phyloP scores from a whole-genome alignment of 2,888 invertebrate genomes.

The Eupithecia exiguata region DNA sequence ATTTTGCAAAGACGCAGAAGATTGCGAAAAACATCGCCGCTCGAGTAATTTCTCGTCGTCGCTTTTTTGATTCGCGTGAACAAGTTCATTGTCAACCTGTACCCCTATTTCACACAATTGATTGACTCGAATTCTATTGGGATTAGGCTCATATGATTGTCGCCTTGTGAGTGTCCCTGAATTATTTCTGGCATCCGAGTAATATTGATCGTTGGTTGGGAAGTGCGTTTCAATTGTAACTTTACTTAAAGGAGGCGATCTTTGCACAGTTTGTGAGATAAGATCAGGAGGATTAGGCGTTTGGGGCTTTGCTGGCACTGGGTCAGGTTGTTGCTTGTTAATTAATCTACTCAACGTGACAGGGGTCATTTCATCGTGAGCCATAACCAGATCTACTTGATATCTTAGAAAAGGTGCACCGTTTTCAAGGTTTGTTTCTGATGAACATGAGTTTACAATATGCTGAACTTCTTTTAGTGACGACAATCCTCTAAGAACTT shows the following conservation, averaged over 20 bases:
- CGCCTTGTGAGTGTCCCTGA: constrained; percentile 54
- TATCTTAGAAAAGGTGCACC: constrained; percentile 73
- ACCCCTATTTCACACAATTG: constrained; percentile 68
- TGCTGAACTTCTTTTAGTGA: constrained; percentile 86
- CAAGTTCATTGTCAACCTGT: constrained; percentile 64
- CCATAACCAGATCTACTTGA: constrained; percentile 85
- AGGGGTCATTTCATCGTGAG: constrained; percentile 85
- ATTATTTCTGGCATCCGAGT: constrained; percentile 51
- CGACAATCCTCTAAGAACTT: constrained; percentile 89
- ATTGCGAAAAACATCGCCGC: constrained; percentile 67
- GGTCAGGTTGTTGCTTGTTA: constrained; percentile 67
- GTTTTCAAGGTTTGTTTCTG: constrained; percentile 72
- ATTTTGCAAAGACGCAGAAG: constrained; percentile 76
- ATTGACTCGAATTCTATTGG: constrained; percentile 53
- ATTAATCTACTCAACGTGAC: constrained; percentile 77
- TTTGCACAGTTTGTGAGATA: constrained; percentile 77
- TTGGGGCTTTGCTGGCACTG: constrained; percentile 52
- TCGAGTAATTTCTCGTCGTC: constrained; percentile 81
- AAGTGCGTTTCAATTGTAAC: constrained; percentile 79
- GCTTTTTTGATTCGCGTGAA: constrained; percentile 75
- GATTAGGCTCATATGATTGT: constrained; percentile 48
- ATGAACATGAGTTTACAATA: constrained; percentile 81
- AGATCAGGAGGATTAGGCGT: constrained; percentile 74
- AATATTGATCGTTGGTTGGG: constrained; percentile 68
- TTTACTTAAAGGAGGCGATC: constrained; percentile 71